A percentile compares a stretch with the other conserved stretches of the same genome.
phyloP scores from a whole-genome alignment of 1,140 invertebrate genomes.

The Bicyclus anynana region DNA sequence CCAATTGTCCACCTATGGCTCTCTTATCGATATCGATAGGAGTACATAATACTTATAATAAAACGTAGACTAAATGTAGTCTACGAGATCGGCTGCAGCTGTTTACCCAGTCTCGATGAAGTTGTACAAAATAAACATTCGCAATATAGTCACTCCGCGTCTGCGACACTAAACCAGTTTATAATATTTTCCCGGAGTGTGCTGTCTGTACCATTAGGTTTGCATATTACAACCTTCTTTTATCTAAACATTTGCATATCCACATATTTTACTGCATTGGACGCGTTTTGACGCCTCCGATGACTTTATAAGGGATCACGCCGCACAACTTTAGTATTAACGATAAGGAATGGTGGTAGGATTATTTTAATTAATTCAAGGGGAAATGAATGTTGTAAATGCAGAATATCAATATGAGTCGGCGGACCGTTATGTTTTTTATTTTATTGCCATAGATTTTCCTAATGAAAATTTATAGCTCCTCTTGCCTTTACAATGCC shows the following conservation, averaged over 20 bases:
- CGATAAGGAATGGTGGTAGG: conserved; percentile 30
- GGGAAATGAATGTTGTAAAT: conserved; percentile 18
- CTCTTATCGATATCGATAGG: too few species aligned
- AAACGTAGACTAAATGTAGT: too few species aligned
- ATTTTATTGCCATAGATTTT: conserved; percentile 17
- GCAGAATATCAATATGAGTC: conserved; percentile 14
- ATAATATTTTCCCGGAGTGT: conserved; percentile 24
- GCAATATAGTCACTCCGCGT: conserved; percentile 2
- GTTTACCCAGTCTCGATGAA: not conserved
- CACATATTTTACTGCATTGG: conserved; percentile 47
- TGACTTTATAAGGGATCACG: conserved; percentile 52
- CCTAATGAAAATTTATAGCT: conserved; percentile 22
- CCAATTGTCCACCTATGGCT: too few species aligned
- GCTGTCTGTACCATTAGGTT: conserved; percentile 38
- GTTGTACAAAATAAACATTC: not conserved
- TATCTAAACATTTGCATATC: conserved; percentile 56
- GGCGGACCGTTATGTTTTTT: conserved; percentile 14
- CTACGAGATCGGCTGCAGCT: not conserved
- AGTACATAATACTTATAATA: too few species aligned
- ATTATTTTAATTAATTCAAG: conserved; percentile 34
- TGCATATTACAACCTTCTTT: conserved; percentile 52
- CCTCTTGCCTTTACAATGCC: conserved; percentile 13
- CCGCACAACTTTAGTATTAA: conserved; percentile 34
- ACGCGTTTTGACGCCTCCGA: conserved; percentile 47
- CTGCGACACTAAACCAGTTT: conserved; percentile 37